A percentile compares a stretch with the other conserved stretches of the same genome.
phyloP scores from a whole-genome alignment of 2,888 invertebrate species.

The Hypsopygia costalis region DNA sequence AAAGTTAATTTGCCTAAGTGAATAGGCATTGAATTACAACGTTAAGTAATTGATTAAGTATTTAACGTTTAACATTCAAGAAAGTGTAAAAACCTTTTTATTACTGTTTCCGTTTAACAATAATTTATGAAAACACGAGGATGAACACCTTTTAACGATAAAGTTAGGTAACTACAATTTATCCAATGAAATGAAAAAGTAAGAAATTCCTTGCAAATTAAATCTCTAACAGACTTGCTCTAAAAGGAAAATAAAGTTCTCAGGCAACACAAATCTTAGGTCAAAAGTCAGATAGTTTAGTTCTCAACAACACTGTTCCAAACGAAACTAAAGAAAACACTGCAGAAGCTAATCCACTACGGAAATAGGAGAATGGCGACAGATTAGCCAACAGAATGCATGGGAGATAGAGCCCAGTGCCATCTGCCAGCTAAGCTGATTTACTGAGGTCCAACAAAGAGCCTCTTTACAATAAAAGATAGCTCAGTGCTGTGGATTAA shows the following conservation, averaged over 20 bases:
- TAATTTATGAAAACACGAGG: too few relatives aligned
- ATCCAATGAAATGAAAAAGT: too few relatives aligned
- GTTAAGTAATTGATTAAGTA: too few relatives aligned
- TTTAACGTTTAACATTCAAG: too few relatives aligned
- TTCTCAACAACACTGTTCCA: neutral
- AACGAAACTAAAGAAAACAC: conserved; percentile 4
- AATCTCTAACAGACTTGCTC: neutral
- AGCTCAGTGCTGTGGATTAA: conserved; percentile 56
- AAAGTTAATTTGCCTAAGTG: too few relatives aligned
- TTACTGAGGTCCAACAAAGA: conserved; percentile 63
- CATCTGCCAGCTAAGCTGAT: conserved; percentile 73
- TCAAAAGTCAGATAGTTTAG: neutral
- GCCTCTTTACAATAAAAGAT: conserved; percentile 59
- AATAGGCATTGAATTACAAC: too few relatives aligned
- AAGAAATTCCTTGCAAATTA: neutral
- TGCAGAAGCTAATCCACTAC: conserved; percentile 6
- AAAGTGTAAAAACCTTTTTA: too few relatives aligned
- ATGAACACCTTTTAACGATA: too few relatives aligned
- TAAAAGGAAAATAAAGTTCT: neutral
- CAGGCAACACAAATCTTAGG: neutral
- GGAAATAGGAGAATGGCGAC: neutral
- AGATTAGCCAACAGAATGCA: conserved; percentile 10
- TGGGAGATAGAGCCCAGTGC: conserved; percentile 51
- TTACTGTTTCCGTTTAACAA: too few relatives aligned
- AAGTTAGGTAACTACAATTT: too few relatives aligned